Conservation (phyloP, 2,888 invertebrate genomes). For the Tromatobia lineatoria region DNA sequence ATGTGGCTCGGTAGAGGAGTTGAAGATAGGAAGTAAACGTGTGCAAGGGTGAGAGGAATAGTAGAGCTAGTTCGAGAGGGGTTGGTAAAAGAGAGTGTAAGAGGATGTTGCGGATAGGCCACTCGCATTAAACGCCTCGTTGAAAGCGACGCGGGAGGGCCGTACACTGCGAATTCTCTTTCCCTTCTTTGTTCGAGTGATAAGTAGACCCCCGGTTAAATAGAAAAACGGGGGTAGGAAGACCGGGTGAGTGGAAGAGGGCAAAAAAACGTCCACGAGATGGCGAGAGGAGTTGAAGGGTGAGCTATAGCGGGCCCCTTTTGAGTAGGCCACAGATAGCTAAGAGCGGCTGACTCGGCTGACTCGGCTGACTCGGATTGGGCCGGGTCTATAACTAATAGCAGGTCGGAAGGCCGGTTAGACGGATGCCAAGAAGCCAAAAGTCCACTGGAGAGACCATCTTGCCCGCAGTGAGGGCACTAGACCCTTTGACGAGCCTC, state of each 20-base stretch:
- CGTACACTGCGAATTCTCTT: slow-evolving; percentile 56
- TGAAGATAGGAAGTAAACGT: slow-evolving; percentile 8
- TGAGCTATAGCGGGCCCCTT: slow-evolving; percentile 43
- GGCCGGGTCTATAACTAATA: slow-evolving; percentile 26
- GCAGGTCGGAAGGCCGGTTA: slow-evolving; percentile 62
- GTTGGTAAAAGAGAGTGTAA: slow-evolving; percentile 33
- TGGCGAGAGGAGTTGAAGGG: slow-evolving; percentile 41
- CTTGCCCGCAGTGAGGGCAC: too few relatives aligned
- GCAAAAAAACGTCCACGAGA: slow-evolving; percentile 29
- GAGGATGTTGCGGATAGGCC: slow-evolving; percentile 56
- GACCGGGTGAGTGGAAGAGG: slow-evolving; percentile 30
- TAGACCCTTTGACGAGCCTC: too few relatives aligned
- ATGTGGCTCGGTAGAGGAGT: slow-evolving; percentile 25
- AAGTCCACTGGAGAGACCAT: too few relatives aligned
- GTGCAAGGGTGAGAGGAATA: slow-evolving; percentile 20
- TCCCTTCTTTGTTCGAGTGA: slow-evolving; percentile 59
- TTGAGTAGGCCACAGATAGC: slow-evolving; percentile 63
- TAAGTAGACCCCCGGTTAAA: slow-evolving; percentile 60
- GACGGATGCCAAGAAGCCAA: slow-evolving; percentile 49
- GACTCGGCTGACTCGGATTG: slow-evolving; percentile 48
- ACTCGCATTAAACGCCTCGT: slow-evolving; percentile 70
- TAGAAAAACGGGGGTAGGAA: slow-evolving; percentile 38
- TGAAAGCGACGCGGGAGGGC: slow-evolving; percentile 62
- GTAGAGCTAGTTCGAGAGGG: slow-evolving; percentile 23
- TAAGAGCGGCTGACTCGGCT: slow-evolving; percentile 39